Evolutionary conservation across 2,797 vertebrate genomes (phyloP).

Genomic region (Calcarius lapponicus): DNA sequence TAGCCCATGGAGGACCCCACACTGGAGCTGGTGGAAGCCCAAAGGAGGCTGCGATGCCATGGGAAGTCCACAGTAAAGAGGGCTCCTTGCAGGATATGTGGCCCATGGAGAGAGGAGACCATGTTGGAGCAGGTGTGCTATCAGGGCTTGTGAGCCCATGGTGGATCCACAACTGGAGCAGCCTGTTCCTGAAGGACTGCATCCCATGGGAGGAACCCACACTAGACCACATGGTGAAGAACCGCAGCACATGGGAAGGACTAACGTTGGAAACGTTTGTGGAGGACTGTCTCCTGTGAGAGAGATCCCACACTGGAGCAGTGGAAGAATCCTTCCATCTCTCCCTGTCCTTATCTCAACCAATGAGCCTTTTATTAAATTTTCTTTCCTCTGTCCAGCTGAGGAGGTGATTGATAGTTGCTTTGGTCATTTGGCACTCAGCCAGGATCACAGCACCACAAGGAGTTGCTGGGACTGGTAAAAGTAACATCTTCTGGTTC

Average conservation of each 20-base stretch:
- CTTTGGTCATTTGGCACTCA: neutral
- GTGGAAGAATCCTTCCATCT: neutral
- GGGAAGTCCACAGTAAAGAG: neutral
- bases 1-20: neutral
- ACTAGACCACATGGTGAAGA: neutral
- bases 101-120: neutral
- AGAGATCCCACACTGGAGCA: neutral
- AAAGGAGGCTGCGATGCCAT: neutral
- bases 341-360: neutral
- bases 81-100: neutral
- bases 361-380: neutral
- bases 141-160: neutral
- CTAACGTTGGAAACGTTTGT: neutral
- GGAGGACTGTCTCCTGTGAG: accelerated
- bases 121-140: accelerated
- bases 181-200: neutral
- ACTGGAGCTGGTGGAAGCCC: neutral
- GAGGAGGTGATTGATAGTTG: neutral
- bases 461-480: neutral
- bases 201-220: neutral
- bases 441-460: neutral
- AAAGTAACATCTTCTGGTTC: neutral
- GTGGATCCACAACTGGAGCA: neutral
- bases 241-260: neutral
- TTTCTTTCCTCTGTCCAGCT: neutral